Base-by-base conservation (phyloP, 2,113 vertebrate genomes). In the Planiliza haematocheilus region DNA sequence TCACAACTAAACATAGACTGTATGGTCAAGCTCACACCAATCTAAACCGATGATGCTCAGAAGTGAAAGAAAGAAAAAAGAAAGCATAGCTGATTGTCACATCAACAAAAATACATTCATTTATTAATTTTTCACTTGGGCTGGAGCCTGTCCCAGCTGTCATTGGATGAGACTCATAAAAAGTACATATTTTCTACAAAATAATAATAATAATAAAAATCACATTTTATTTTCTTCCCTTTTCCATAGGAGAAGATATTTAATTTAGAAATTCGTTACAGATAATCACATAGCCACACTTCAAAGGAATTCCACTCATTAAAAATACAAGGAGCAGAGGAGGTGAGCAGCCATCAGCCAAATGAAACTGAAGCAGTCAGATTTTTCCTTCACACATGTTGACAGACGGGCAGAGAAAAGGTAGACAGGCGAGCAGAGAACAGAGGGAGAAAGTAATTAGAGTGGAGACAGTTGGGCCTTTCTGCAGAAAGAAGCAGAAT, bases 251-350 rank as follows among this genome's bases (percentile, higher is more conserved):
- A 39, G 38, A 68, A 38, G 0, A 17, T 8, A 21, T 51, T 50
- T 51, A 1, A 18, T 49, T 58, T 14, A 7, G 16, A 48, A 36
- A 51, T 56, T 46, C 16, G 13, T 65, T 57, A 36, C 17, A 8
- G 7, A 42, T 48, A 45, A 18, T 65, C 46, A 38, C 13, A 21
- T 59, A 9, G 4, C 52, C 30, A 43, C 30, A 48, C 39, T 42
- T 81, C 42, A 74, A 62, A 65, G 38, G 45, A 43, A 30, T 38
- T 16, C 14, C 16, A 16, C 21, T 71, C 36, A 74, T 79, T 82
- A 78, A 82, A 75, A 63, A 74, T 78, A 37, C 34, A 80, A 39
- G 18, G 42, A 46, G 41, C 4, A 1, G 42, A 51, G 34, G 38
- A 73, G 57, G n/a, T 12, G 2, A 66, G 51, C 21, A 61, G 43